Evolutionary conservation across 2,888 invertebrate species (phyloP), one percentile per base, ranked within the genome.

Genomic region (Venusia cambrica): DNA sequence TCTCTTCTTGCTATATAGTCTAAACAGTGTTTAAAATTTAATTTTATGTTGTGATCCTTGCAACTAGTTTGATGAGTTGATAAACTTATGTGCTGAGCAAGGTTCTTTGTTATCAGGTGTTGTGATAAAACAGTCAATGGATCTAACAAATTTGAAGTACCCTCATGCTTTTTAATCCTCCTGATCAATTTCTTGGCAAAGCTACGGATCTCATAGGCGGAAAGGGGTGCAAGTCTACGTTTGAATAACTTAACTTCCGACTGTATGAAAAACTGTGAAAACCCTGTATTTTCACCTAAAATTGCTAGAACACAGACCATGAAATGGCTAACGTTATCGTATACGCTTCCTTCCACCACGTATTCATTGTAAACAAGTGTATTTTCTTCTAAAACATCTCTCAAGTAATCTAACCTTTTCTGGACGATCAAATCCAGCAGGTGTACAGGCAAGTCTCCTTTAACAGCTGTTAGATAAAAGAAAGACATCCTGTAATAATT

Each of bases 251-350:
- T 63, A 3, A 58, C 45, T 71, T 88, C 88, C 2, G 73, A 53
- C 27, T 67, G 73, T 1, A 76, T 29, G 43, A 88, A 64, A 35
- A 73, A 73, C 16, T 66, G 57, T 4, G 55, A 55, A 43, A 88
- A 73, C 3, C 63, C 68, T 5, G 35, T 48, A 45, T 72, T 73
- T 32, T 63, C 61, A 17, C 66, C 54, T 26, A 83, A 48, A 38
- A 70, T 71, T 3, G 73, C 59, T 9, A 74, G 55, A 45, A 87
- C 72, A 63, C 90, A 87, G 6, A 90, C 57, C 51, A 78, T 75
- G 54, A 89, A 91, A 62, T 91, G 91, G 16, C 91, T 90, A 21
- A 89, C 78, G 42, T 87, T 88, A 51, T 91, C 91, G 45, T 89
- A 84, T 4, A 81, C 49, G 38, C 90, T 89, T 45, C 89, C 89